Evolutionary conservation across 2,888 invertebrate species (phyloP).

Genomic region (Chesias legatella): DNA sequence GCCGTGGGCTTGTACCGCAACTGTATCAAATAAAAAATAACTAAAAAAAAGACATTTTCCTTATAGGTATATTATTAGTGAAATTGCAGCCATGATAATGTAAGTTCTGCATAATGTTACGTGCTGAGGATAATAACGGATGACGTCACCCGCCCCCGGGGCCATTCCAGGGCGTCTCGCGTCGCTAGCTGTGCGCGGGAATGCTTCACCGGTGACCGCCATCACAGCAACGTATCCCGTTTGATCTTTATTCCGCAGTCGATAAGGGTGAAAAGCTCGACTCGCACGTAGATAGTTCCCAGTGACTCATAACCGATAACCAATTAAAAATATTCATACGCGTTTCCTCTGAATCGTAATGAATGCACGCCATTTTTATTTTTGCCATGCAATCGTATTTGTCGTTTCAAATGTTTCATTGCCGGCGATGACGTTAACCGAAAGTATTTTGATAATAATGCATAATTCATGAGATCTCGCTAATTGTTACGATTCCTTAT

Average conservation of each 20-base stretch:
- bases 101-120: conserved; percentile 21
- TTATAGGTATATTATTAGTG: not conserved
- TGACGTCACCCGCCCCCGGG: conserved; percentile 21
- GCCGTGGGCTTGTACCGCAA: no score
- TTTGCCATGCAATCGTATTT: conserved; percentile 1
- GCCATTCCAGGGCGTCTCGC: conserved; percentile 25
- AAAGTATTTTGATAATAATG: not conserved
- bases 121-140: conserved; percentile 25
- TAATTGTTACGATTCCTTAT: conserved; percentile 1
- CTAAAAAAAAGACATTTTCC: no score
- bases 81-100: conserved; percentile 1
- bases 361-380: conserved; percentile 1
- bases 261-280: conserved; percentile 13
- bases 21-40: no score
- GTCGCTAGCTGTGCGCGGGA: conserved; percentile 18
- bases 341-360: conserved; percentile 17
- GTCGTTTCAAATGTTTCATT: not conserved
- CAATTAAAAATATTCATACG: conserved; percentile 29
- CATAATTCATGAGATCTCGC: not conserved
- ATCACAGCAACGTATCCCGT: not conserved
- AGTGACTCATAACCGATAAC: conserved; percentile 30
- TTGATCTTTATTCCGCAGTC: conserved; percentile 16
- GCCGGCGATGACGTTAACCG: not conserved
- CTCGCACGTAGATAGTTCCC: conserved; percentile 10
- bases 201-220: conserved; percentile 18